phyloP scores from a whole-genome alignment of 2,888 invertebrate species.

The Desoria tigrina region DNA sequence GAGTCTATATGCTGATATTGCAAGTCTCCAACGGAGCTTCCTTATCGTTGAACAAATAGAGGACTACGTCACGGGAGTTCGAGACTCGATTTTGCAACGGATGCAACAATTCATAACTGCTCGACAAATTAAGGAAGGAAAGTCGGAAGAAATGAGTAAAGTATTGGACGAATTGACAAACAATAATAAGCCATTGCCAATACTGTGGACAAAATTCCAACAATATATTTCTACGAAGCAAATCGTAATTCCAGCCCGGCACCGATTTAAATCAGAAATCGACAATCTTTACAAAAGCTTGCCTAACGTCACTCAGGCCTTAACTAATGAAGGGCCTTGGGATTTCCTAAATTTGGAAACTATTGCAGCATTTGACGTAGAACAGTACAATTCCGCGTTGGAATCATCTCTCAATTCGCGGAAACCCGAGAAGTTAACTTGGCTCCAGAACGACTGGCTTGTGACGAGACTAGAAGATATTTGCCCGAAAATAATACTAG shows the following conservation, averaged over 20 bases:
- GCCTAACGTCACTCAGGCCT: background rate
- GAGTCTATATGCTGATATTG: slow-evolving; percentile 1
- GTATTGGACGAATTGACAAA: background rate
- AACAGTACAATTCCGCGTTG: slow-evolving; percentile 13
- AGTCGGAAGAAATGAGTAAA: background rate
- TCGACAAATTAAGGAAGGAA: slow-evolving; percentile 7
- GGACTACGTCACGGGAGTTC: background rate
- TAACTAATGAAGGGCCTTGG: background rate
- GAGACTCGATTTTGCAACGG: slow-evolving; percentile 10
- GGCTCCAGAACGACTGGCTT: slow-evolving; percentile 16
- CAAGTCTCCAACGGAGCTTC: background rate
- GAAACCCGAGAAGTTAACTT: slow-evolving; percentile 6
- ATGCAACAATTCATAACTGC: slow-evolving; percentile 6
- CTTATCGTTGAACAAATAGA: slow-evolving; percentile 3
- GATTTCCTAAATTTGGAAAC: slow-evolving; percentile 5
- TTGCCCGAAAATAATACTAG: background rate
- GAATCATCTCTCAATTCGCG: slow-evolving; percentile 7
- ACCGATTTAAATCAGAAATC: slow-evolving; percentile 3
- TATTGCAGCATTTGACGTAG: slow-evolving; percentile 21
- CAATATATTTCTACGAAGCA: slow-evolving; percentile 3
- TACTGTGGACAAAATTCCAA: background rate
- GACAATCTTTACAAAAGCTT: slow-evolving; percentile 14
- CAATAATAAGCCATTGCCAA: no score
- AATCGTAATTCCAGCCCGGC: slow-evolving; percentile 9
- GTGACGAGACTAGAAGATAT: slow-evolving; percentile 8